Conservation (phyloP, 2,888 invertebrate species). For the Periphyllus acericola region DNA sequence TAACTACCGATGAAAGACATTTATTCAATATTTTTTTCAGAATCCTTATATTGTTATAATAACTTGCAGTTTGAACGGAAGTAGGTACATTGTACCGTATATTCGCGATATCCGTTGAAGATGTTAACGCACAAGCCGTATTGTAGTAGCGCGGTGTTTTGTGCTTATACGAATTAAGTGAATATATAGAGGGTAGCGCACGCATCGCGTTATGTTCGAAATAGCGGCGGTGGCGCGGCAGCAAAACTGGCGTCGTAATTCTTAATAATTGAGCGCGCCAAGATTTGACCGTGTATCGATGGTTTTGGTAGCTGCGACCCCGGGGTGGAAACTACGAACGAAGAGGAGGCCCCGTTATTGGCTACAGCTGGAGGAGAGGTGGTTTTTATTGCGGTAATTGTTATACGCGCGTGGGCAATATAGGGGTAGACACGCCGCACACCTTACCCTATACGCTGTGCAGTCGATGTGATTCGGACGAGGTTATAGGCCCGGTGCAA, state of each 20-base stretch:
- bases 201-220: too few relatives aligned
- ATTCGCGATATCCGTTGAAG: too few relatives aligned
- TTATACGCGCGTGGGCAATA: constrained; percentile 2
- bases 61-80: too few relatives aligned
- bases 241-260: constrained; percentile 1
- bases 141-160: too few relatives aligned
- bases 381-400: constrained; percentile 51
- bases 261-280: constrained; percentile 17
- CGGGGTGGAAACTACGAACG: not conserved
- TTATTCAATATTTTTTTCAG: too few relatives aligned
- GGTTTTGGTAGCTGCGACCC: not conserved
- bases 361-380: not conserved
- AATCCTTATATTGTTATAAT: too few relatives aligned
- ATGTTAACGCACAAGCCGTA: too few relatives aligned
- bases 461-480: not conserved
- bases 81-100: too few relatives aligned
- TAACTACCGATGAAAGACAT: too few relatives aligned
- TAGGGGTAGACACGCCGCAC: not conserved
- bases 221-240: too few relatives aligned
- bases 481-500: not conserved
- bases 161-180: too few relatives aligned
- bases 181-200: too few relatives aligned
- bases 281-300: not conserved
- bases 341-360: not conserved
- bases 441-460: not conserved